Base-by-base conservation (phyloP, 2,113 vertebrate species). In the Megaleporinus macrocephalus region DNA sequence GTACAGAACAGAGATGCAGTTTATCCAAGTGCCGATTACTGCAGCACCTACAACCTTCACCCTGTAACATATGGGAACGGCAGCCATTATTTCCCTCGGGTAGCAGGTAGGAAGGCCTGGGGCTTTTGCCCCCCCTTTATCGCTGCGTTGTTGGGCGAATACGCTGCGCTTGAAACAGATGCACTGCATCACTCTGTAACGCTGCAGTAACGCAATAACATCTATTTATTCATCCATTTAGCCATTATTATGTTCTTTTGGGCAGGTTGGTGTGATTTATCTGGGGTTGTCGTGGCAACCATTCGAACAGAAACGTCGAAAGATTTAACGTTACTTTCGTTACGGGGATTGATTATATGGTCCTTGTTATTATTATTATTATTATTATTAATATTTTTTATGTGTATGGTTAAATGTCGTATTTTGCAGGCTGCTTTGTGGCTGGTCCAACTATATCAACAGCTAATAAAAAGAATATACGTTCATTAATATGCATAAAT, bases 1-100 rank as follows among this genome's bases (percentile, higher is more conserved):
- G 90, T 93, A 36, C 93, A 90, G 86, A 92, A 85, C 83, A 91
- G 87, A 74, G 90, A 91, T 90, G 93, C 91, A 18, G 92, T 91
- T 86, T 92, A 91, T 86, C 91, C 91, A 89, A 87, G 88, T 79
- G 91, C 89, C 74, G 89, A 91, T 0, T 93, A 86, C 84, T 93
- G 90, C 91, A 90, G 89, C 86, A 88, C 91, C 86, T 93, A 91
- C 82, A 91, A 82, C 13, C 87, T 90, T 5, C 89, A 89, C 73
- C 85, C 89, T 74, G 82, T 92, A 85, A 87, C 85, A 85, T 94
- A 93, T 88, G 86, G 87, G 75, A 89, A 86, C 83, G 91, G 89
- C 87, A 90, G 89, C 80, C 92, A 93, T 89, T 94, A 93, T 89
- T 89, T 94, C 15, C 74, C 88, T 71, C 91, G 90, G 30, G 82